Conservation (phyloP, 2,888 invertebrate genomes). For the Conus canariensis region DNA sequence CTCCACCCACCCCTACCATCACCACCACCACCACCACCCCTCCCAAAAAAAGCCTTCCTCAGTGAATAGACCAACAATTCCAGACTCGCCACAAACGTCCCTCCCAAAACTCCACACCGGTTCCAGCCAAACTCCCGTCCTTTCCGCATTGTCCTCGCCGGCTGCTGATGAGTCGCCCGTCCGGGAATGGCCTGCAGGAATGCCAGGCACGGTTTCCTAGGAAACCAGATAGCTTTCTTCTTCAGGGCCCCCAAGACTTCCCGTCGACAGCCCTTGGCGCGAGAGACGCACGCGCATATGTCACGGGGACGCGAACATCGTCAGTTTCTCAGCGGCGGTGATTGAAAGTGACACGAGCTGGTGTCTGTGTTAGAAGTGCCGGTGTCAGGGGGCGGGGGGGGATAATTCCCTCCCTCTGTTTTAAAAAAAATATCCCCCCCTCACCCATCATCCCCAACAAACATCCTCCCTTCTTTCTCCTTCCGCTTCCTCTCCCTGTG, state of each 20-base stretch:
- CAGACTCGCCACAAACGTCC: too few relatives aligned
- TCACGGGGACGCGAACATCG: background rate
- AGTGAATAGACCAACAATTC: too few relatives aligned
- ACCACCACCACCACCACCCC: background rate
- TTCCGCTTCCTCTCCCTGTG: too few relatives aligned
- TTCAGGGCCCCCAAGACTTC: background rate
- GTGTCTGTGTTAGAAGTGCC: background rate
- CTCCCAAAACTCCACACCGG: too few relatives aligned
- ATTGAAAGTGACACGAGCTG: background rate
- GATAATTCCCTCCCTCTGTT: background rate
- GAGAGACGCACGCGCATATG: conserved; percentile 9
- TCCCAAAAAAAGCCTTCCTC: too few relatives aligned
- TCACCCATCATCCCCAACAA: too few relatives aligned
- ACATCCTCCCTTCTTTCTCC: too few relatives aligned
- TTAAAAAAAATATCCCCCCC: background rate
- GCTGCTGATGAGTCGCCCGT: background rate
- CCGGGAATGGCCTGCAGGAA: background rate
- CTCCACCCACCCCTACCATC: background rate
- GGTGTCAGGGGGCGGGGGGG: background rate
- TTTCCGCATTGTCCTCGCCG: background rate
- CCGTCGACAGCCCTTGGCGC: background rate
- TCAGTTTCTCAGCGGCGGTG: background rate
- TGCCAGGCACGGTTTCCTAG: background rate
- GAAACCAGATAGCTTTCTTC: conserved; percentile 2
- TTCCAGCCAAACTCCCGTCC: background rate